A percentile compares a stretch with the other conserved stretches of the same genome.
phyloP scores from a whole-genome alignment of 2,888 invertebrate genomes.

The Uropetala carovei region DNA sequence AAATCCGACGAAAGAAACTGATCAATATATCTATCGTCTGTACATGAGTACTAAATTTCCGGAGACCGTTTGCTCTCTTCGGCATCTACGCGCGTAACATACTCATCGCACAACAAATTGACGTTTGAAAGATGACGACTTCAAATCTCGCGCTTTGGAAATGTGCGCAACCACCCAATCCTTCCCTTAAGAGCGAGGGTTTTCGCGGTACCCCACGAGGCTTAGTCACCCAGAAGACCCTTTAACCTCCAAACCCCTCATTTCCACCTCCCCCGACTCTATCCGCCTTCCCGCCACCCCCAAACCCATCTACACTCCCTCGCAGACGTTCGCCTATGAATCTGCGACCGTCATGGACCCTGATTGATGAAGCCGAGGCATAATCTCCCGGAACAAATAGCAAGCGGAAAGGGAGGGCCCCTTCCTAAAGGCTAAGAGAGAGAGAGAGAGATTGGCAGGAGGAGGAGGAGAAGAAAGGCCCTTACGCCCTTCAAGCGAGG shows the following conservation, averaged over 20 bases:
- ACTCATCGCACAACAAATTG: not conserved
- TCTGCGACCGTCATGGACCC: conserved; percentile 59
- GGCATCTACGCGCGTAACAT: not conserved
- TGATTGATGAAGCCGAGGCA: conserved; percentile 55
- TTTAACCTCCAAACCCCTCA: not conserved
- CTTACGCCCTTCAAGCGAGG: not conserved
- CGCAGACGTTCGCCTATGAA: conserved; percentile 46
- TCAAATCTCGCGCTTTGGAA: conserved; percentile 43
- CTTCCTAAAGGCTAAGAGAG: not conserved
- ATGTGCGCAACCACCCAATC: conserved; percentile 11
- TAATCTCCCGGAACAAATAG: conserved; percentile 64
- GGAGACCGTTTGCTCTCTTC: not conserved
- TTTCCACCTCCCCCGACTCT: not conserved
- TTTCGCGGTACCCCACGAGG: conserved; percentile 35
- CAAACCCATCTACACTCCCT: not conserved
- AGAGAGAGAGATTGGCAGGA: not conserved
- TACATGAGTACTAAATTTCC: too few relatives aligned
- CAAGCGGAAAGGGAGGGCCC: not conserved
- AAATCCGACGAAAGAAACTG: too few relatives aligned
- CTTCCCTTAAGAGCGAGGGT: not conserved
- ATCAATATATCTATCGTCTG: too few relatives aligned
- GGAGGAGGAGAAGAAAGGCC: conserved; percentile 26
- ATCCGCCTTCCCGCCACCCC: not conserved
- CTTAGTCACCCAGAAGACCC: conserved; percentile 45
- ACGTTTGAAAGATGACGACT: conserved; percentile 48